These are phyloP conservation scores for Drosophila mauritiana DNA, from an alignment of 1,140 invertebrate genomes.

Conservation along the genomic window DNA sequence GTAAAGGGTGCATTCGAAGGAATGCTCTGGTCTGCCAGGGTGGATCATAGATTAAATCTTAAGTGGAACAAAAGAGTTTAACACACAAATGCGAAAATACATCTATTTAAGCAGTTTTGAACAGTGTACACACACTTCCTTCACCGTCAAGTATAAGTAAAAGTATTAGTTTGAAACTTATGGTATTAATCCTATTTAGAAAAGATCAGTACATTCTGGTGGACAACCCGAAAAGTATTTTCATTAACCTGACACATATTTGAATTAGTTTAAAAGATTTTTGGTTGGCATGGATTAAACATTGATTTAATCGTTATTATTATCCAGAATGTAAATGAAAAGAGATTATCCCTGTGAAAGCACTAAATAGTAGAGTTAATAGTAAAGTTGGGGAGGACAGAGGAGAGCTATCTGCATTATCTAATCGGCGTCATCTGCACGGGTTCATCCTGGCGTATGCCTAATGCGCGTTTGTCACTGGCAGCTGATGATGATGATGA, in stretches of 20 bases:
- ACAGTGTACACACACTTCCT: no score
- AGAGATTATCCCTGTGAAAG: slow-evolving; percentile 14
- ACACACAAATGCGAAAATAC: background rate
- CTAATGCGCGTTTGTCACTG: slow-evolving; percentile 44
- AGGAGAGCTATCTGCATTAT: slow-evolving; percentile 28
- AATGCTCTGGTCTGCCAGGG: background rate
- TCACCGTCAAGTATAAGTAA: no score
- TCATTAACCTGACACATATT: no score
- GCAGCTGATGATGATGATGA: slow-evolving; percentile 38
- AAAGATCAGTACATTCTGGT: no score
- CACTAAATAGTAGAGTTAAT: slow-evolving; percentile 23
- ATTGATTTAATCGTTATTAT: background rate
- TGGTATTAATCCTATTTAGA: no score
- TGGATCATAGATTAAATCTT: slow-evolving; percentile 14
- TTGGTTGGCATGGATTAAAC: no score
- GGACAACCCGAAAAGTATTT: no score
- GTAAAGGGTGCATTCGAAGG: slow-evolving; percentile 12
- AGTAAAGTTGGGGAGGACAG: background rate
- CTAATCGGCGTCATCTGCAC: slow-evolving; percentile 26
- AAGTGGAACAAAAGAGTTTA: background rate
- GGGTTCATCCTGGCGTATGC: slow-evolving; percentile 56
- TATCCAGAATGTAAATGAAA: slow-evolving; percentile 13
- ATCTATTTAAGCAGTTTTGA: no score
- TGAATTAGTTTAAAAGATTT: no score
- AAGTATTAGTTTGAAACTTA: no score